Conservation (phyloP, 1,140 invertebrate genomes). For the Acromyrmex charruanus region DNA sequence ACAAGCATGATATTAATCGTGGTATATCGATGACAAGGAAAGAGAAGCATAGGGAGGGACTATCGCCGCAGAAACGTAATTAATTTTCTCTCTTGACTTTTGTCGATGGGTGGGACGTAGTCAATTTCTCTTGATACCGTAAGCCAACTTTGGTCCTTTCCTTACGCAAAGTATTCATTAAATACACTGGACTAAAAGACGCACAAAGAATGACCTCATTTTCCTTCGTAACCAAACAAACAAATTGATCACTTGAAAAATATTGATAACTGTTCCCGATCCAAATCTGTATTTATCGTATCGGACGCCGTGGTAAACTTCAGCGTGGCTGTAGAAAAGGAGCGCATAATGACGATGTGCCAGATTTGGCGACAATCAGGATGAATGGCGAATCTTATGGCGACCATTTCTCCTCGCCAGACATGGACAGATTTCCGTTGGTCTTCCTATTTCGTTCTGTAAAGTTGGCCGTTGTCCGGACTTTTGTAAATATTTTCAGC, state of each 20-base stretch:
- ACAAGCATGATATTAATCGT: conserved; percentile 42
- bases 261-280: conserved; percentile 54
- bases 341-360: conserved; percentile 63
- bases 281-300: conserved; percentile 55
- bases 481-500: conserved; percentile 82
- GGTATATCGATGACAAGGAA: conserved; percentile 37
- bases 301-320: not conserved
- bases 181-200: conserved; percentile 30
- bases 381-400: conserved; percentile 78
- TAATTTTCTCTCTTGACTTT: conserved; percentile 61
- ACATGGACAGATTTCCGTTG: conserved; percentile 62
- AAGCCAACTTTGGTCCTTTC: conserved; percentile 57
- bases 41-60: conserved; percentile 45
- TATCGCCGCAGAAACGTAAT: conserved; percentile 57
- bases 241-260: conserved; percentile 53
- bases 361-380: conserved; percentile 80
- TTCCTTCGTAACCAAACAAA: conserved; percentile 31
- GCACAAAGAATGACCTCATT: conserved; percentile 52
- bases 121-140: conserved; percentile 67
- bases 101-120: conserved; percentile 61
- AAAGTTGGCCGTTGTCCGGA: conserved; percentile 67
- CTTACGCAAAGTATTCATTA: conserved; percentile 54
- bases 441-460: conserved; percentile 69
- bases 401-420: conserved; percentile 78
- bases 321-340: conserved; percentile 1